A percentile compares a stretch with the other conserved stretches of the same genome.
Evolutionary conservation across 2,113 vertebrate species (phyloP).

Genomic region (Cololabis saira): DNA sequence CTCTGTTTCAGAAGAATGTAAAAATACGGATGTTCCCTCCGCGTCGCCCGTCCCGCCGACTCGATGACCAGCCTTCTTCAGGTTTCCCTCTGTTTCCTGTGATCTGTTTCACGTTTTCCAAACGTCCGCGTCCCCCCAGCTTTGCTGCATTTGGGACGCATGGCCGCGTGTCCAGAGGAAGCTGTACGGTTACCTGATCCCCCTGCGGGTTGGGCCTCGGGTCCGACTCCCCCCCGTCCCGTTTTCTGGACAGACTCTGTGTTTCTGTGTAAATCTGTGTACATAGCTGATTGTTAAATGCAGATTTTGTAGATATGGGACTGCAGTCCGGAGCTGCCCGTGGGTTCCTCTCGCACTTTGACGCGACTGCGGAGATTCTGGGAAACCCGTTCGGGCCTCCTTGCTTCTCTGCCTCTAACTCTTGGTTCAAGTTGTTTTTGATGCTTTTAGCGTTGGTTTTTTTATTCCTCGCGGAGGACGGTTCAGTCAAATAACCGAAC

Average conservation of each 20-base stretch:
- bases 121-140: too few species aligned
- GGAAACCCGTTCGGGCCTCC: constrained; percentile 24
- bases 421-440: not conserved
- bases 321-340: constrained; percentile 82
- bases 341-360: constrained; percentile 56
- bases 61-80: too few species aligned
- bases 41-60: too few species aligned
- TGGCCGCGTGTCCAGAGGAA: too few species aligned
- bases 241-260: constrained; percentile 86
- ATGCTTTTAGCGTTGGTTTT: constrained; percentile 23
- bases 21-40: too few species aligned
- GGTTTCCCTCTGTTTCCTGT: too few species aligned
- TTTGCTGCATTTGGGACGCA: too few species aligned
- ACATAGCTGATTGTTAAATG: constrained; percentile 89
- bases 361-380: constrained; percentile 51
- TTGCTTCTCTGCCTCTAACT: constrained; percentile 35
- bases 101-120: too few species aligned
- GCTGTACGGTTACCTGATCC: too few species aligned
- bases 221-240: constrained; percentile 72
- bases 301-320: constrained; percentile 92
- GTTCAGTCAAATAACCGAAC: constrained; percentile 42
- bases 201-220: not conserved
- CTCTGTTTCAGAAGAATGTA: too few species aligned
- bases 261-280: constrained; percentile 88
- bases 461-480: constrained; percentile 38